phyloP scores from a whole-genome alignment of 1,140 invertebrate genomes.

The Heterodera schachtii region DNA sequence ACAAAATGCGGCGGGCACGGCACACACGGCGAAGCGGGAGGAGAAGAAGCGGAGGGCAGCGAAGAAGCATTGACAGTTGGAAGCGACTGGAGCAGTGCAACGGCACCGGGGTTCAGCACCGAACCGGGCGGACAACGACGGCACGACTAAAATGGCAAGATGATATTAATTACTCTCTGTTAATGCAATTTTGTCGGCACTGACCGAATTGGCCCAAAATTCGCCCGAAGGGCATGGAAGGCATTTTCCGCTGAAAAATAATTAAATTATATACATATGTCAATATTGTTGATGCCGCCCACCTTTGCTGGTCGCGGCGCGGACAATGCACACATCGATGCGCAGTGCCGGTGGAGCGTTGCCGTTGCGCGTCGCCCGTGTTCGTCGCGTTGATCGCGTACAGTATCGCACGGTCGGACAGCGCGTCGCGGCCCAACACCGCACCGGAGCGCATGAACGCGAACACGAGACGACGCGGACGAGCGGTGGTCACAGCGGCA shows the following conservation, averaged over 20 bases:
- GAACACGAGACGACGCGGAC: constrained; percentile 70
- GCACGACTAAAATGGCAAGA: background rate
- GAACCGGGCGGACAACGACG: constrained; percentile 36
- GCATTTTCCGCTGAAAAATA: constrained; percentile 67
- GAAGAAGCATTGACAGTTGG: background rate
- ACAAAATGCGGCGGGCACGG: constrained; percentile 45
- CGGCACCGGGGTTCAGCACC: constrained; percentile 24
- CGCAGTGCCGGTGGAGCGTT: constrained; percentile 66
- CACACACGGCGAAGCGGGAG: constrained; percentile 33
- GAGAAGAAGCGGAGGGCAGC: too few species aligned
- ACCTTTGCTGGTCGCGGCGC: constrained; percentile 52
- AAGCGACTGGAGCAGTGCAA: background rate
- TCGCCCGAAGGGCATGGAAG: constrained; percentile 71
- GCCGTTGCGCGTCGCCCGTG: constrained; percentile 67
- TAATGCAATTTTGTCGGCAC: constrained; percentile 5
- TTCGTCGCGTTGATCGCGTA: constrained; percentile 72
- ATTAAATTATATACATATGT: too few species aligned
- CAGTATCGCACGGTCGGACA: constrained; percentile 67
- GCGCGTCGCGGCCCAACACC: constrained; percentile 43
- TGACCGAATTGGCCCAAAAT: constrained; percentile 65
- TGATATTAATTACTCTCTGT: background rate
- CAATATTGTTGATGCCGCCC: background rate
- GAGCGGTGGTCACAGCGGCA: constrained; percentile 67
- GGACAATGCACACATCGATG: constrained; percentile 70
- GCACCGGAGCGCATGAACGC: constrained; percentile 69